Percentiles rank a stretch among this genome's conserved stretches.
These are phyloP conservation scores for Sebastes paucispinis DNA, from an alignment of 2,797 vertebrate species.

Conservation along the genomic window DNA sequence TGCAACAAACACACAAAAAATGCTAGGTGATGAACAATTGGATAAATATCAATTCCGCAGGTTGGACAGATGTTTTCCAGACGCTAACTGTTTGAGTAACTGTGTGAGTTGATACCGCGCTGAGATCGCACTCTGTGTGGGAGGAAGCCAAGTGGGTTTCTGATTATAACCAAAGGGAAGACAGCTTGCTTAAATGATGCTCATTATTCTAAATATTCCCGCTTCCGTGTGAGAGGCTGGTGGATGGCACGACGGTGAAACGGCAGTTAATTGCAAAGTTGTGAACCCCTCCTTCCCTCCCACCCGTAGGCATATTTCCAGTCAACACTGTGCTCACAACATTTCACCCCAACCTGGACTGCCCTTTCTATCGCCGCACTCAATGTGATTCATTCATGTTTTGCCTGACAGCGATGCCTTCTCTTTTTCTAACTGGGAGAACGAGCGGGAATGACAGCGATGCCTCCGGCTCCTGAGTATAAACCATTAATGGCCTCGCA, in stretches of 20 bases:
- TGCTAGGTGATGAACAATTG: not conserved
- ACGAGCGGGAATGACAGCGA: conserved; percentile 23
- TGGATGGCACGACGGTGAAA: conserved; percentile 16
- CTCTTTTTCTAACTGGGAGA: conserved; percentile 19
- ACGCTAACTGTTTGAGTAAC: conserved; percentile 14
- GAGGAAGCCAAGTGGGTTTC: conserved; percentile 51
- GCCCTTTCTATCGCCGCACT: not conserved
- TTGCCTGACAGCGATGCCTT: conserved; percentile 19
- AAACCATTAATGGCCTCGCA: conserved; percentile 39
- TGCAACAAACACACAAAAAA: not conserved
- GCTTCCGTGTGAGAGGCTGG: conserved; percentile 27
- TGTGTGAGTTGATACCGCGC: not conserved
- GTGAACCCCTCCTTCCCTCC: not conserved
- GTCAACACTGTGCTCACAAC: conserved; percentile 26
- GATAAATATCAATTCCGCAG: conserved; percentile 3
- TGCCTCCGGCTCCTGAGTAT: conserved; percentile 26
- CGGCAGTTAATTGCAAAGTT: conserved; percentile 39
- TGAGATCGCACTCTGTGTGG: conserved; percentile 41
- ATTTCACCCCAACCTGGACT: conserved; percentile 29
- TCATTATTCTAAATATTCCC: conserved; percentile 55
- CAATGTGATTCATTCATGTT: conserved; percentile 43
- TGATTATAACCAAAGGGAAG: conserved; percentile 58
- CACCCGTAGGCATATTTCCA: conserved; percentile 4
- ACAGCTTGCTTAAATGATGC: conserved; percentile 55
- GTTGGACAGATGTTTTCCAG: conserved; percentile 47